Conservation (phyloP, 2,797 vertebrate species). For the Darevskia nairensis region DNA sequence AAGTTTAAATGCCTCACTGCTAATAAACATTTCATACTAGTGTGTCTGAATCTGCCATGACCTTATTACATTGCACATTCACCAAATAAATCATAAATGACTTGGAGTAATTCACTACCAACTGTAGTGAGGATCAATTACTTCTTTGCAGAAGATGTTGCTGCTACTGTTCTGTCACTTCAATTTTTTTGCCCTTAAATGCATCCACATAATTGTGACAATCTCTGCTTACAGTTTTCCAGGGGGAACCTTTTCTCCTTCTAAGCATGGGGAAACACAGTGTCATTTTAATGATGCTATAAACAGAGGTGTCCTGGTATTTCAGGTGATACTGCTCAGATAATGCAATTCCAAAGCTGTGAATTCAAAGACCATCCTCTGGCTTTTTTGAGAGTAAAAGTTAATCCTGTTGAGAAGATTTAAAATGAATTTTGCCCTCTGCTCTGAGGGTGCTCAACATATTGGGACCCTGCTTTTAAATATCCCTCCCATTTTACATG, state of each 20-base stretch:
- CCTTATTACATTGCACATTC: slow-evolving; percentile 61
- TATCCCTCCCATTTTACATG: not conserved
- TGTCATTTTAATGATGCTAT: slow-evolving; percentile 62
- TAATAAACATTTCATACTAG: slow-evolving; percentile 53
- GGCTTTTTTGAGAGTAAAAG: slow-evolving; percentile 7
- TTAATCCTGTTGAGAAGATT: slow-evolving; percentile 43
- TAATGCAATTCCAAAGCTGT: slow-evolving; percentile 46
- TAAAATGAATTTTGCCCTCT: slow-evolving; percentile 3
- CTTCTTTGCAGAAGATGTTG: slow-evolving; percentile 51
- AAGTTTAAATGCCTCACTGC: slow-evolving; percentile 43
- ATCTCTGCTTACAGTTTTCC: slow-evolving; percentile 43
- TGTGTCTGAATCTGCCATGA: slow-evolving; percentile 63
- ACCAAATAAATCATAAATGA: slow-evolving; percentile 59
- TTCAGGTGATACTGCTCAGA: slow-evolving; percentile 53
- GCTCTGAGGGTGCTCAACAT: not conserved
- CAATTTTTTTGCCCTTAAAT: slow-evolving; percentile 32
- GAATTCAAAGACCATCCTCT: slow-evolving; percentile 40
- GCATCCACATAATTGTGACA: slow-evolving; percentile 38
- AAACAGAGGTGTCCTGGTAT: slow-evolving; percentile 48
- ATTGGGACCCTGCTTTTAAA: not conserved
- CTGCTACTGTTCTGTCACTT: slow-evolving; percentile 24
- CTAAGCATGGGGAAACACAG: slow-evolving; percentile 45
- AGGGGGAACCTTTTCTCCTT: slow-evolving; percentile 27
- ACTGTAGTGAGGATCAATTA: slow-evolving; percentile 49
- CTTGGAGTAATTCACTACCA: slow-evolving; percentile 59